phyloP scores from a whole-genome alignment of 2,888 invertebrate genomes.

The Malacosoma neustria region DNA sequence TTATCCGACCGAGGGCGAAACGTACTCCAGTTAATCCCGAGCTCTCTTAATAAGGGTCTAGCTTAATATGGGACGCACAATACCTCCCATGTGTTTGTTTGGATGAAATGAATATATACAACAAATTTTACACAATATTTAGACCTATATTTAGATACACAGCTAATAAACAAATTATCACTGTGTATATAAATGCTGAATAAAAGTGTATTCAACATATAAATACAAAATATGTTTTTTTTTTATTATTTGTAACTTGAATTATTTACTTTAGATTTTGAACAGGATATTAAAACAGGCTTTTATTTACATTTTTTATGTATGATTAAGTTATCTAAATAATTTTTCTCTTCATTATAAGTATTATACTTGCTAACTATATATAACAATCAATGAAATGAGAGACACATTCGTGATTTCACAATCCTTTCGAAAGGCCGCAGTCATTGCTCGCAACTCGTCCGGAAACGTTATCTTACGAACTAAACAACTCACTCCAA shows the following conservation, averaged over 20 bases:
- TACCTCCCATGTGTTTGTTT: conserved; percentile 24
- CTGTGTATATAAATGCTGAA: conserved; percentile 12
- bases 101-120: conserved; percentile 6
- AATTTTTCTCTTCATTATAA: too few species aligned
- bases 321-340: too few species aligned
- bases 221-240: conserved; percentile 13
- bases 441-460: conserved; percentile 38
- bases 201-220: conserved; percentile 14
- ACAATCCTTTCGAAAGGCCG: conserved; percentile 30
- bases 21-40: conserved; percentile 45
- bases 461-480: conserved; percentile 57
- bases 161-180: conserved; percentile 9
- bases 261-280: too few species aligned
- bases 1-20: conserved; percentile 47
- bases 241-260: too few species aligned
- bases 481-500: conserved; percentile 63
- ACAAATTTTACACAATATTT: too few species aligned
- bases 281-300: too few species aligned
- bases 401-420: conserved; percentile 20
- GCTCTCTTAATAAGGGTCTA: conserved; percentile 45
- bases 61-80: conserved; percentile 35
- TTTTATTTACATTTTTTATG: too few species aligned
- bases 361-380: too few species aligned
- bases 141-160: too few species aligned
- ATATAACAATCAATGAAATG: conserved; percentile 1